Conservation (phyloP, 2,113 vertebrate species). For the Alethe castanea region DNA sequence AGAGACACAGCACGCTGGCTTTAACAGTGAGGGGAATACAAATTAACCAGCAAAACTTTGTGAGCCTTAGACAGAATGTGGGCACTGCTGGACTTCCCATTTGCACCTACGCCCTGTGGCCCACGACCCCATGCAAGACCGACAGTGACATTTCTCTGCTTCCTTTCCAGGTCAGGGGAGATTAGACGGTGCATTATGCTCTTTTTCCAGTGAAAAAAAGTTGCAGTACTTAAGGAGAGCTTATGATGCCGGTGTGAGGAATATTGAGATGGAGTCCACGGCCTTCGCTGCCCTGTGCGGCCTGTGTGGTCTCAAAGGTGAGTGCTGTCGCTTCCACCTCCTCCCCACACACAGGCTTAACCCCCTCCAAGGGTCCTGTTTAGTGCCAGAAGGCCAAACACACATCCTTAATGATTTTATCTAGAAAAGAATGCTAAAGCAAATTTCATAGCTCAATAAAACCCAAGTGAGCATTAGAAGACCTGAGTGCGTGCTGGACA, state of each 20-base stretch:
- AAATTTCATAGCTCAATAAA: not conserved
- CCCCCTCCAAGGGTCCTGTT: rapidly evolving
- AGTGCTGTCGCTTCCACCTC: not conserved
- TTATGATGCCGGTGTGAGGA: constrained; percentile 76
- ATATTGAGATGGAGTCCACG: constrained; percentile 88
- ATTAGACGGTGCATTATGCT: constrained; percentile 83
- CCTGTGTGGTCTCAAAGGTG: constrained; percentile 85
- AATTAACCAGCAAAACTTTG: not conserved
- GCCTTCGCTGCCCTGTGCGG: constrained; percentile 87
- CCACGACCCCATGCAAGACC: not conserved
- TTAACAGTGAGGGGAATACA: rapidly evolving
- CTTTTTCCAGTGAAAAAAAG: constrained; percentile 85
- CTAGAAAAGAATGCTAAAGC: not conserved
- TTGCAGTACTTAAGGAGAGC: constrained; percentile 83
- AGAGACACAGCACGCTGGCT: rapidly evolving
- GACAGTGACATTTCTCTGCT: not conserved
- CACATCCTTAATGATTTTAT: rapidly evolving
- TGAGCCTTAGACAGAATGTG: rapidly evolving
- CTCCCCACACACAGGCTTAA: not conserved
- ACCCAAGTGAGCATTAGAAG: not conserved
- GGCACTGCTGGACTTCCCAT: not conserved
- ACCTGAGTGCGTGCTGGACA: rapidly evolving
- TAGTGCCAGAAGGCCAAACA: not conserved
- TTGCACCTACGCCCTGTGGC: not conserved
- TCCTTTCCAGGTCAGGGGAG: constrained; percentile 79